phyloP scores from a whole-genome alignment of 2,113 vertebrate species.

The Oncorhynchus kisutch region DNA sequence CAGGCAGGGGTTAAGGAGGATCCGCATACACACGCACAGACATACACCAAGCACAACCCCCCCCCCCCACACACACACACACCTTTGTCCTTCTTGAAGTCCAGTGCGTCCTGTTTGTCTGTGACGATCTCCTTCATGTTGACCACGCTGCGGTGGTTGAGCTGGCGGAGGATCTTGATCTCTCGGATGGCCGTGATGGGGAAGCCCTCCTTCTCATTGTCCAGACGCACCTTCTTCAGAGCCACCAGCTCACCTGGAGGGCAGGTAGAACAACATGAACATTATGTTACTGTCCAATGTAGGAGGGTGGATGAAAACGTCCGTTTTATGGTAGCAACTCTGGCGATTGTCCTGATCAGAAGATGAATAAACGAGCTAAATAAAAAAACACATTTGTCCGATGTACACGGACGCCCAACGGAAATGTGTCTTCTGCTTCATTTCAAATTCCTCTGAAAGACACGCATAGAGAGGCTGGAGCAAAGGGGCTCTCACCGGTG shows the following conservation, averaged over 20 bases:
- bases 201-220: constrained; percentile 98
- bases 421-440: too few species aligned
- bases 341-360: too few species aligned
- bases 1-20: neutral
- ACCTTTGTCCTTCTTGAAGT: constrained; percentile 99
- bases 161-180: constrained; percentile 95
- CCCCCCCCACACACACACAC: neutral
- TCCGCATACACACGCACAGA: neutral
- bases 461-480: neutral
- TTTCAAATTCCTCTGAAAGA: too few species aligned
- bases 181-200: constrained; percentile 97
- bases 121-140: constrained; percentile 99
- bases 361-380: too few species aligned
- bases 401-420: too few species aligned
- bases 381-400: too few species aligned
- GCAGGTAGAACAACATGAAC: neutral
- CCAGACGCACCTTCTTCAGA: constrained; percentile 94
- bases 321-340: too few species aligned
- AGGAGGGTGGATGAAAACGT: too few species aligned
- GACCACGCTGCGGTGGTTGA: constrained; percentile 95
- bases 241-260: constrained; percentile 89
- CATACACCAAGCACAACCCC: neutral
- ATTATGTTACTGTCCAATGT: too few species aligned
- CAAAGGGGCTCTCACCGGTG: constrained; percentile 76
- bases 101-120: constrained; percentile 96